Percentiles rank a stretch among this genome's conserved stretches.
phyloP scores from a whole-genome alignment of 2,888 invertebrate genomes.

The Catotricha subobsoleta region DNA sequence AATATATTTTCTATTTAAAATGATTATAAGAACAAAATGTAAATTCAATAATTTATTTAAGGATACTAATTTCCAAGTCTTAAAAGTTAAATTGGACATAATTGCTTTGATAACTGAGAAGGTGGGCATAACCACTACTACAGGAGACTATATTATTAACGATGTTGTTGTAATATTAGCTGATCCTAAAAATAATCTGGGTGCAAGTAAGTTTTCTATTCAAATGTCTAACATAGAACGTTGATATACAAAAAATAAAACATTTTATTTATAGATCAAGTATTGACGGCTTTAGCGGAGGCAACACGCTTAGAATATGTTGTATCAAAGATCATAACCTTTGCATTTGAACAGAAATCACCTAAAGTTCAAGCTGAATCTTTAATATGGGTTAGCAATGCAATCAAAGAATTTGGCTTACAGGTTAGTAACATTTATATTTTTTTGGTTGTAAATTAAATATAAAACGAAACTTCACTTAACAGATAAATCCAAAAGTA shows the following conservation, averaged over 20 bases:
- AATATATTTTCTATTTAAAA: too few species aligned
- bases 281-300: conserved; percentile 59
- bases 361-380: conserved; percentile 81
- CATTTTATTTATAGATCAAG: conserved; percentile 19
- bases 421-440: too few species aligned
- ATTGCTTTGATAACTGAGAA: conserved; percentile 62
- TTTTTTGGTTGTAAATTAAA: too few species aligned
- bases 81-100: conserved; percentile 64
- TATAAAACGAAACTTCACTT: too few species aligned
- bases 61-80: conserved; percentile 82
- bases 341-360: conserved; percentile 67
- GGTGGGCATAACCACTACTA: conserved; percentile 49
- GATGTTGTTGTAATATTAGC: conserved; percentile 74
- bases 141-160: conserved; percentile 54
- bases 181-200: conserved; percentile 57
- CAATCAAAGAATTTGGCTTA: conserved; percentile 76
- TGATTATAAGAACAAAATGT: too few species aligned
- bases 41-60: conserved; percentile 27
- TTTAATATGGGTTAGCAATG: conserved; percentile 57
- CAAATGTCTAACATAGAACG: neutral
- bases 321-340: conserved; percentile 48
- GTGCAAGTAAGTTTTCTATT: conserved; percentile 37
- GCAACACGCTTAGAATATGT: conserved; percentile 58
- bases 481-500: conserved; percentile 48
- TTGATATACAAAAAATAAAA: neutral